phyloP scores from a whole-genome alignment of 2,888 invertebrate genomes.

The Chymomyza procnemis region DNA sequence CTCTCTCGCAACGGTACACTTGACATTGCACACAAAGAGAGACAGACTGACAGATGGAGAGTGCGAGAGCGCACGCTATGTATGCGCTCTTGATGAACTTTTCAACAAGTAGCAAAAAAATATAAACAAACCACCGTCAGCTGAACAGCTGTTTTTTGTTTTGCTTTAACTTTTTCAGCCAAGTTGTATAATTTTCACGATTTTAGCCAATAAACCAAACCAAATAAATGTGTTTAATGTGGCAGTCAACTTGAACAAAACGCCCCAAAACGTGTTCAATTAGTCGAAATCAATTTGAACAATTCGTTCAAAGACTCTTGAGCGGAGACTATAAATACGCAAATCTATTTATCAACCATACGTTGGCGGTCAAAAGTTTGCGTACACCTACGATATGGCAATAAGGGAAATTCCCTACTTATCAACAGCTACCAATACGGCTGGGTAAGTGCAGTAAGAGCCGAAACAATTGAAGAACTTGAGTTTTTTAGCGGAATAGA shows the following conservation, averaged over 20 bases:
- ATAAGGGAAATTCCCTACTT: no score
- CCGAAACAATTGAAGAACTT: no score
- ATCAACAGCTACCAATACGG: no score
- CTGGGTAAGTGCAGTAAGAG: no score
- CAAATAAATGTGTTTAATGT: neutral
- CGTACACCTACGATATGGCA: no score
- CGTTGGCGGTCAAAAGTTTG: no score
- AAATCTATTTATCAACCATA: neutral
- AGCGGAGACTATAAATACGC: neutral
- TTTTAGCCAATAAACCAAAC: neutral
- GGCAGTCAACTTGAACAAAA: neutral
- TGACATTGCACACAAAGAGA: constrained; percentile 2
- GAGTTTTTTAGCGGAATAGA: no score
- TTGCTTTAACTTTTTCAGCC: constrained; percentile 30
- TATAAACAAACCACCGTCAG: constrained; percentile 18
- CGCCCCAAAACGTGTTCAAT: constrained; percentile 43
- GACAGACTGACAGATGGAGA: no score
- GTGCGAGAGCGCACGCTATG: no score
- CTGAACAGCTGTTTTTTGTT: constrained; percentile 67
- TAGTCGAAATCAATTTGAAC: constrained; percentile 37
- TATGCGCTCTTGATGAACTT: constrained; percentile 17
- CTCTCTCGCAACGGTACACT: constrained; percentile 31
- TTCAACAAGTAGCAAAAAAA: constrained; percentile 58
- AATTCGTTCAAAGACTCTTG: neutral
- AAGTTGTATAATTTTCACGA: constrained; percentile 7